phyloP scores from a whole-genome alignment of 2,888 invertebrate species.

The Buathra laborator region DNA sequence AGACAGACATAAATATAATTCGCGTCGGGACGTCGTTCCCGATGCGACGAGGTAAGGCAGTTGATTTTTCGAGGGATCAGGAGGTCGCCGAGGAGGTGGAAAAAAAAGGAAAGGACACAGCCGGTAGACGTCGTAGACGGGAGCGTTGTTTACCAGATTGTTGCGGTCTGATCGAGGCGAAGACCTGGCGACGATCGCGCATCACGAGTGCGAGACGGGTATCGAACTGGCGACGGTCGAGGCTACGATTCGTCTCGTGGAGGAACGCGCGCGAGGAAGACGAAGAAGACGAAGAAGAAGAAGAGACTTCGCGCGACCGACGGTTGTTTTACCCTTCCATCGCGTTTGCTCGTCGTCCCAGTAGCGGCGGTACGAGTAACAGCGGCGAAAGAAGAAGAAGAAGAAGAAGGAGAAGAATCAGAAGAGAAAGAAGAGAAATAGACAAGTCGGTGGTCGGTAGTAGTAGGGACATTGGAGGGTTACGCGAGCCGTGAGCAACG shows the following conservation, averaged over 20 bases:
- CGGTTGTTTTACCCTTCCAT: neutral
- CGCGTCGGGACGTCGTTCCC: constrained; percentile 63
- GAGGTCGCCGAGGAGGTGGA: constrained; percentile 57
- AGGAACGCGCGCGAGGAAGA: constrained; percentile 28
- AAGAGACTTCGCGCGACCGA: neutral
- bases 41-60: constrained; percentile 63
- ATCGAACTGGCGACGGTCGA: constrained; percentile 29
- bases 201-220: neutral
- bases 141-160: constrained; percentile 56
- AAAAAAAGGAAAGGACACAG: constrained; percentile 54
- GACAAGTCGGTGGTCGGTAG: constrained; percentile 26
- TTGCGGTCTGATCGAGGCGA: constrained; percentile 66
- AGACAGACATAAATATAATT: constrained; percentile 27
- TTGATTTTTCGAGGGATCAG: constrained; percentile 64
- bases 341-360: constrained; percentile 6
- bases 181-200: constrained; percentile 60
- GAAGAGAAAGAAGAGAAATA: constrained; percentile 49
- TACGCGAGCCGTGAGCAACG: constrained; percentile 32
- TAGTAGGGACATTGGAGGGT: constrained; percentile 28
- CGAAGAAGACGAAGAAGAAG: constrained; percentile 25
- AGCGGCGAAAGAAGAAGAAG: constrained; percentile 14
- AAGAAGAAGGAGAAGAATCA: constrained; percentile 23
- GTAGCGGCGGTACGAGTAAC: neutral
- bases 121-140: constrained; percentile 19
- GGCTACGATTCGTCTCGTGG: constrained; percentile 8